A percentile compares a stretch with the other conserved stretches of the same genome.
Evolutionary conservation across 2,113 vertebrate species (phyloP).

Genomic region (Mus spicilegus): DNA sequence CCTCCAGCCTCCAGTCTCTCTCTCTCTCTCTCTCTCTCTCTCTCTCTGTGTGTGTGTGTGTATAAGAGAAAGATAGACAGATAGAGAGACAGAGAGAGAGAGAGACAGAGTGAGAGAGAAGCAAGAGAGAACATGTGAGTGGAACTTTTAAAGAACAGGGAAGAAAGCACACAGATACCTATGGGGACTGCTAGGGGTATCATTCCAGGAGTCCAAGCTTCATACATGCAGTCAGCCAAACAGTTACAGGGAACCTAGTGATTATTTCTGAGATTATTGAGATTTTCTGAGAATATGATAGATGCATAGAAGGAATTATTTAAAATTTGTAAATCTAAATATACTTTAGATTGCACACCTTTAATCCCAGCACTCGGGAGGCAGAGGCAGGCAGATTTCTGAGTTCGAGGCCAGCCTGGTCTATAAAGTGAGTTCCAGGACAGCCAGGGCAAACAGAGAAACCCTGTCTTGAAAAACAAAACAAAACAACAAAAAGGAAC

Average conservation of each 20-base stretch:
- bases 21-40: not conserved
- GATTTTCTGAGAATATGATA: no score
- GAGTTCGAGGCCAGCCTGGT: no score
- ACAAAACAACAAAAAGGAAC: not conserved
- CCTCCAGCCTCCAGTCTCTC: not conserved
- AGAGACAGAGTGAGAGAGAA: no score
- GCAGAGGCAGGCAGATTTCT: no score
- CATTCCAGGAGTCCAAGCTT: not conserved
- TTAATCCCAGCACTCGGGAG: no score
- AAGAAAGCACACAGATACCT: rapidly evolving
- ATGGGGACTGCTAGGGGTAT: rapidly evolving
- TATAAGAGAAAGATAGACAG: no score
- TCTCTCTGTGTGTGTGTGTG: no score
- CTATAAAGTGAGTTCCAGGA: no score
- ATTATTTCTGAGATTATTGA: not conserved
- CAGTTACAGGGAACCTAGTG: not conserved
- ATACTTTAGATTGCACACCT: not conserved
- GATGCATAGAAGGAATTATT: not conserved
- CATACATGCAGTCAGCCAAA: not conserved
- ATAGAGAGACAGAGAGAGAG: no score
- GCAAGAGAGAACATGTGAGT: no score
- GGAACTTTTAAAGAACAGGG: not conserved
- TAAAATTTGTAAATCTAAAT: not conserved
- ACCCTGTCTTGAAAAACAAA: no score
- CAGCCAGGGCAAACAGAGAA: no score